Percentiles rank a stretch among this genome's conserved stretches.
phyloP scores from a whole-genome alignment of 2,888 invertebrate species.

The Dendrolimus pini region DNA sequence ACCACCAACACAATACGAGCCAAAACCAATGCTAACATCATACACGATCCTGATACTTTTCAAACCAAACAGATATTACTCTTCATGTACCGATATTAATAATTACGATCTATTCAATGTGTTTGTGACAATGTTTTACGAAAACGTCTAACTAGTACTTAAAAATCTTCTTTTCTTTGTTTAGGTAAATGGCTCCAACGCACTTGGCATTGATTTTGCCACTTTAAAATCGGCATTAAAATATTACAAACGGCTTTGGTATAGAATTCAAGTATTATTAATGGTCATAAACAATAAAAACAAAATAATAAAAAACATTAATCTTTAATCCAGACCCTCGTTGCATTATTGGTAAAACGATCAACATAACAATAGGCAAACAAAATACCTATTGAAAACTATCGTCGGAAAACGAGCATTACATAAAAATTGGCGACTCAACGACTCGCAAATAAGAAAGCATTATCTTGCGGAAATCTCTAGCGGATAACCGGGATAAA shows the following conservation, averaged over 20 bases:
- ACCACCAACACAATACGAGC: constrained; percentile 8
- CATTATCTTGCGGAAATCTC: constrained; percentile 46
- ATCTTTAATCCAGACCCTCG: not conserved
- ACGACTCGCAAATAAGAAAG: constrained; percentile 33
- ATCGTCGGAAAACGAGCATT: constrained; percentile 6
- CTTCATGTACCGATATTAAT: not conserved
- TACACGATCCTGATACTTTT: constrained; percentile 7
- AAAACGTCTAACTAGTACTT: too few relatives aligned
- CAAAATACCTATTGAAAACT: constrained; percentile 1
- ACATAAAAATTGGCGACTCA: constrained; percentile 26
- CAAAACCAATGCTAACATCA: not conserved
- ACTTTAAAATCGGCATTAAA: too few relatives aligned
- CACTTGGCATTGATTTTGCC: too few relatives aligned
- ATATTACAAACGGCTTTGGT: too few relatives aligned
- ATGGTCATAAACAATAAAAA: too few relatives aligned
- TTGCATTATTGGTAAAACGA: not conserved
- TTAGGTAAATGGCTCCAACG: too few relatives aligned
- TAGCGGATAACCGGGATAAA: constrained; percentile 37
- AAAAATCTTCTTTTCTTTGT: too few relatives aligned
- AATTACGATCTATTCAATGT: too few relatives aligned
- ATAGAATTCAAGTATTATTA: too few relatives aligned
- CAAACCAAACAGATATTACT: not conserved
- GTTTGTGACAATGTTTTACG: too few relatives aligned
- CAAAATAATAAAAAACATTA: too few relatives aligned
- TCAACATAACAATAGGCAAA: not conserved